A percentile compares a stretch with the other conserved stretches of the same genome.
These are phyloP conservation scores for Chironomus striatipennis DNA, from an alignment of 1,140 invertebrate genomes.

Conservation along the genomic window DNA sequence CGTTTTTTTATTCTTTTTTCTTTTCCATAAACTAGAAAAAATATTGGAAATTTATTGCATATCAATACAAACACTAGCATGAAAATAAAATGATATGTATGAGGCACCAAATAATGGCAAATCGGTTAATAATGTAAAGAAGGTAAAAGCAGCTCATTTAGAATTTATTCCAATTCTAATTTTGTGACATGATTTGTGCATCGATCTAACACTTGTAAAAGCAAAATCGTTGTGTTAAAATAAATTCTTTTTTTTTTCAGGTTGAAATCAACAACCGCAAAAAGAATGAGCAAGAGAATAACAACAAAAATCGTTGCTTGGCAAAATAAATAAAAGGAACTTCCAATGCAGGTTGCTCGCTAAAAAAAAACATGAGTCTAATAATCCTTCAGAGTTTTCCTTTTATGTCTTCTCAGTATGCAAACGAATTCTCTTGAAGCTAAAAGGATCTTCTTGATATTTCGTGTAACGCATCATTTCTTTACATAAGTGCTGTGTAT, in stretches of 20 bases:
- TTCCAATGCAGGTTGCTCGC: neutral
- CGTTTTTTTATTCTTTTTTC: no score
- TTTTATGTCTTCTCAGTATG: neutral
- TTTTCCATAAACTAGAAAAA: neutral
- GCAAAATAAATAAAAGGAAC: constrained; percentile 20
- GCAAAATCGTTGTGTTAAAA: neutral
- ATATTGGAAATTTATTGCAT: neutral
- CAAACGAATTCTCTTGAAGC: neutral
- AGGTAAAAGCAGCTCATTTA: neutral
- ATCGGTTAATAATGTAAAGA: neutral
- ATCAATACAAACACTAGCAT: neutral
- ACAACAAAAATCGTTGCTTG: constrained; percentile 4
- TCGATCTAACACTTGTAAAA: neutral
- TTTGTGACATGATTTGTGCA: constrained; percentile 12
- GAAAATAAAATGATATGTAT: neutral
- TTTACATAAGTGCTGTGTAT: neutral
- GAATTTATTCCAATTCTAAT: neutral
- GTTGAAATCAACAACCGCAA: constrained; percentile 22
- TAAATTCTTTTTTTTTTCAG: constrained; percentile 7
- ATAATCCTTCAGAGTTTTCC: neutral
- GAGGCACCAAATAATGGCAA: neutral
- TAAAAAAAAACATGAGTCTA: neutral
- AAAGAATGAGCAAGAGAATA: no score
- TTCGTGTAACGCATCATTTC: neutral
- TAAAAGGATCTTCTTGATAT: constrained; percentile 12